Evolutionary conservation across 2,113 vertebrate genomes (phyloP), one percentile per base, ranked within the genome.

Genomic region (Rhodinocichla rosea): DNA sequence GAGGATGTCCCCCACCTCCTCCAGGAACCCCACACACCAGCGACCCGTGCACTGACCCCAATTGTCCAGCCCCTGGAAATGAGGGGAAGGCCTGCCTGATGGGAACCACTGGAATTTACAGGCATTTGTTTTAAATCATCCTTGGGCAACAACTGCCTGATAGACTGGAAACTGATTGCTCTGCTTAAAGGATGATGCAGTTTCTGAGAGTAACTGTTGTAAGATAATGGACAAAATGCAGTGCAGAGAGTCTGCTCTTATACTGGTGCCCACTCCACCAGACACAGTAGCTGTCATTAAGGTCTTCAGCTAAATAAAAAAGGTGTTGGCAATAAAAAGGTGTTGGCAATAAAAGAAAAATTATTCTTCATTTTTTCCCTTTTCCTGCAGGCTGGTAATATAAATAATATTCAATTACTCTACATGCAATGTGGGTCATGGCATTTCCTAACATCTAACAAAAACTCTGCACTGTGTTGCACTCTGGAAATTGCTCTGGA

Each of bases 1-100:
- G 53, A 59, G 44, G 32, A 59, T 32, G 0, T 5, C 8, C 5
- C 18, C 40, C n/a, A 40, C 2, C 24, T 68, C 35, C 62, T 68
- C 10, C 47, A 87, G 47, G n/a, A 73, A 22, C 7, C 7, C 5
- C 1, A 0, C 0, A 1, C 0, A 1, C 24, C 4, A 2, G 24
- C 2, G 4, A 80, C 40, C 35, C 0, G 0, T 22, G 63, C 24
- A 52, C n/a, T 83, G 7, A 5, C 56, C 42, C 42, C 28, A n/a
- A 40, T 53, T 4, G 2, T 35, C 28, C 14, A 8, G 52, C 33
- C 30, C 5, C 42, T 83, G n/a, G 42, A 80, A 83, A 35, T 2
- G 20, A 49, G n/a, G 35, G n/a, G 15, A 73, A 83, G 32, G 33
- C 13, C 74, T 88, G 30, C 12, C 10, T 21, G 39, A 50, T 37